Base-by-base conservation (phyloP, 2,888 invertebrate species). In the Drosophila mercatorum region DNA sequence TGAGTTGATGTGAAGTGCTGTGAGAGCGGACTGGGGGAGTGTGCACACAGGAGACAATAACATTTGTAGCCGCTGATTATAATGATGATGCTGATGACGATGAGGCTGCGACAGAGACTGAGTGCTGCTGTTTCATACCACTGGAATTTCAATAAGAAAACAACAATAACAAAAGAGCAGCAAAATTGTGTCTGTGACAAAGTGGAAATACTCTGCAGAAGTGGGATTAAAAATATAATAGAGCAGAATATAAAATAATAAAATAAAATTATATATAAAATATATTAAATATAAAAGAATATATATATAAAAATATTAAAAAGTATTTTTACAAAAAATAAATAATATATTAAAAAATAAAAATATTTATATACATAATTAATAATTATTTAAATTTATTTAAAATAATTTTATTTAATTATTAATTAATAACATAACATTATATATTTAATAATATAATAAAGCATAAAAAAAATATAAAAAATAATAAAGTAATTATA, bases 71-170 rank as follows among this genome's bases (percentile, higher is more conserved):
- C 34, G 51, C 51, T 47, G 58, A 58, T 58, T 26, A 68, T 71
- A 61, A 67, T 77, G 62, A 71, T 61, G 65, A 75, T 70, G 71
- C 63, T 64, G 77, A 64, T 64, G 62, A 72, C 66, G 57, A 60
- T 65, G 68, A 78, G 44, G 69, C 44, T 72, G 67, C 61, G 58
- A 64, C 46, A 70, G 67, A 61, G 55, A 65, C 44, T 74, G 68
- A 67, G 59, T 66, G 65, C 63, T 68, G 61, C 58, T 85, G 46
- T 38, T 51, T 47, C 52, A 64, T 67, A 40, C 53, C 64, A 46
- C 76, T 72, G 76, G 86, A 85, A 89, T 85, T 88, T 88, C 80
- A 89, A 85, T 80, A 76, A 65, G 70, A 72, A 62, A 61, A 66
- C 38, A 22, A 22, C 22, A 66, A 56, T 51, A 58, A 47, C 26